phyloP scores from a whole-genome alignment of 2,888 invertebrate genomes.

The Drosophila dives region DNA sequence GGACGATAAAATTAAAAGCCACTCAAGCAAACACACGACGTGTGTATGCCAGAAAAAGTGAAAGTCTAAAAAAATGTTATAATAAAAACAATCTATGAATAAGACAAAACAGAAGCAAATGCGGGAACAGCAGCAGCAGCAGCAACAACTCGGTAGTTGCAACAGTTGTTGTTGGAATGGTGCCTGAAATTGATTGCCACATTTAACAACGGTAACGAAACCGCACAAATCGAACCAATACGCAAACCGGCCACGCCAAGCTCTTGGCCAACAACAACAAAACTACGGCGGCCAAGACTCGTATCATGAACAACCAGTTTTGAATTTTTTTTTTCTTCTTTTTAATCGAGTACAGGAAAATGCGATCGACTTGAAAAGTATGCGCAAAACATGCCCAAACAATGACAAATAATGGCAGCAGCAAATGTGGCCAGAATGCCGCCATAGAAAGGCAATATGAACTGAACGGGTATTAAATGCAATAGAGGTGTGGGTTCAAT shows the following conservation, averaged over 20 bases:
- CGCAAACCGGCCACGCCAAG: conserved; percentile 59
- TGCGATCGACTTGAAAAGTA: conserved; percentile 51
- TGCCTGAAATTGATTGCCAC: conserved; percentile 69
- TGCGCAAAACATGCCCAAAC: conserved; percentile 48
- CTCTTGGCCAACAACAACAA: conserved; percentile 32
- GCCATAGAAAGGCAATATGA: conserved; percentile 40
- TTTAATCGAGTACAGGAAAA: conserved; percentile 57
- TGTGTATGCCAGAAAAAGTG: conserved; percentile 54
- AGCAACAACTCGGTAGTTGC: conserved; percentile 38
- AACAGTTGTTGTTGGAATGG: conserved; percentile 47
- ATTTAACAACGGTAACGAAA: conserved; percentile 68
- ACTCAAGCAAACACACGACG: conserved; percentile 15
- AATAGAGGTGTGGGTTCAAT: conserved; percentile 51
- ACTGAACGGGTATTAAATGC: conserved; percentile 9
- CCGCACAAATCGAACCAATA: conserved; percentile 56
- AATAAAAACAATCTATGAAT: conserved; percentile 52
- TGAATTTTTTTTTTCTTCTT: conserved; percentile 21
- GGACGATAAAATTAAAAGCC: conserved; percentile 26
- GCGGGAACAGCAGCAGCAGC: conserved; percentile 19
- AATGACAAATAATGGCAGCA: conserved; percentile 47
- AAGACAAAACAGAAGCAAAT: conserved; percentile 38
- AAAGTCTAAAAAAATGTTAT: conserved; percentile 65
- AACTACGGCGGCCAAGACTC: conserved; percentile 19
- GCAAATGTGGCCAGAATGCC: conserved; percentile 50
- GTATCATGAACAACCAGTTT: conserved; percentile 33